A percentile compares a stretch with the other conserved stretches of the same genome.
Conservation (phyloP, 2,113 vertebrate species). For the Isichthys henryi region DNA sequence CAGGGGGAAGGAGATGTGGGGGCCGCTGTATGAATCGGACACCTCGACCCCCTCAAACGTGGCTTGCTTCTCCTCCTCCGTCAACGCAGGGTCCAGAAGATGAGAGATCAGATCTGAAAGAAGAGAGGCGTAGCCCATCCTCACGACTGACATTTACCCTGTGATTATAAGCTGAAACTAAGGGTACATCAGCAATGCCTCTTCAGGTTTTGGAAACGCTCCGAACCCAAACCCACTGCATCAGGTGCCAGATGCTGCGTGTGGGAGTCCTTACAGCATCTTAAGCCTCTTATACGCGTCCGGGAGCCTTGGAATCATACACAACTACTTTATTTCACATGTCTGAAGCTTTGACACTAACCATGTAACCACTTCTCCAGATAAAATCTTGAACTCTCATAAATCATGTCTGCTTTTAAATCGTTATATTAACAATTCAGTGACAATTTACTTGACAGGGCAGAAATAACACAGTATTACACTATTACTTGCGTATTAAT, state of each 20-base stretch:
- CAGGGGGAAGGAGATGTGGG: conserved; percentile 81
- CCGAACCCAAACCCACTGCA: not conserved
- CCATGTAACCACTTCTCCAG: not conserved
- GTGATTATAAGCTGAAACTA: not conserved
- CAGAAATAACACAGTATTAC: no score
- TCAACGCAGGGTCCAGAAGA: conserved; percentile 53
- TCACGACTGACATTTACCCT: not conserved
- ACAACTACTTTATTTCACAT: not conserved
- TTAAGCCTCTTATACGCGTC: not conserved
- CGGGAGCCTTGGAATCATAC: not conserved
- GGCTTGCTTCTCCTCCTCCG: conserved; percentile 37
- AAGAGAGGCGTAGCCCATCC: not conserved
- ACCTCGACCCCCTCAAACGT: conserved; percentile 64
- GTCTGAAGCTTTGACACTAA: not conserved
- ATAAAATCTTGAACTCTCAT: not conserved
- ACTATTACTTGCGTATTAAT: no score
- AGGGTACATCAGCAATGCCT: not conserved
- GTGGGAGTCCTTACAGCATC: not conserved
- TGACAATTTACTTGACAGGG: no score
- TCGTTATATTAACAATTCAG: not conserved
- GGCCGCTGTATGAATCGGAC: conserved; percentile 75
- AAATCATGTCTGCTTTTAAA: not conserved
- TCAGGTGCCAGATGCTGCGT: not conserved
- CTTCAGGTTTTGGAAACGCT: not conserved
- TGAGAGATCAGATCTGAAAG: conserved; percentile 65